Evolutionary conservation across 1,140 invertebrate species (phyloP).

Genomic region (Zaprionus davidi): DNA sequence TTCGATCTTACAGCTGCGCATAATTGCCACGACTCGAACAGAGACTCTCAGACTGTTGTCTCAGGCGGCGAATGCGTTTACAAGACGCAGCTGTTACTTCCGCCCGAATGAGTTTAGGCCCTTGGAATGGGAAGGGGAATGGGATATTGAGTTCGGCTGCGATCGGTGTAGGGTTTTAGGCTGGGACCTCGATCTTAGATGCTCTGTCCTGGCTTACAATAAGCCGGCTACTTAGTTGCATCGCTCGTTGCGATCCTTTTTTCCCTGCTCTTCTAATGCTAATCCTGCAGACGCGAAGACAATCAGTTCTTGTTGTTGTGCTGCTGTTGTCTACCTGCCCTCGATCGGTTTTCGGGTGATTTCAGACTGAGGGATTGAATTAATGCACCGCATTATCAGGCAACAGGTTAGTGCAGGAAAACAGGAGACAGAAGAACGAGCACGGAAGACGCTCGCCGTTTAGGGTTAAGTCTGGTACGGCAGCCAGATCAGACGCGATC

Average conservation of each 20-base stretch:
- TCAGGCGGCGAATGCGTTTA: constrained; percentile 48
- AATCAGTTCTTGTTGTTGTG: constrained; percentile 48
- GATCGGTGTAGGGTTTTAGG: constrained; percentile 17
- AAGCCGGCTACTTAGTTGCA: constrained; percentile 51
- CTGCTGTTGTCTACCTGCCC: constrained; percentile 49
- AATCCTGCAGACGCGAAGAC: constrained; percentile 57
- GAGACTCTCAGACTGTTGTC: constrained; percentile 18
- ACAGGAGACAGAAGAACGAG: constrained; percentile 16
- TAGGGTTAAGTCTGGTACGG: constrained; percentile 41
- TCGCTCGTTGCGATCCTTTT: constrained; percentile 52
- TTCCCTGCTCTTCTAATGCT: constrained; percentile 55
- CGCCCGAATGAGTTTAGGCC: constrained; percentile 50
- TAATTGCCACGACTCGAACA: constrained; percentile 59
- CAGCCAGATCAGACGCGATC: constrained; percentile 13
- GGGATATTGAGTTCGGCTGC: constrained; percentile 25
- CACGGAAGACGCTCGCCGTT: constrained; percentile 18
- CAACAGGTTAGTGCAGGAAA: constrained; percentile 65
- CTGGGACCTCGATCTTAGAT: constrained; percentile 19
- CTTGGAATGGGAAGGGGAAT: constrained; percentile 11
- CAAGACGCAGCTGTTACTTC: constrained; percentile 76
- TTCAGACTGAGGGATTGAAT: constrained; percentile 46
- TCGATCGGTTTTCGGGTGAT: constrained; percentile 33
- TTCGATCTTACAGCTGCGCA: constrained; percentile 73
- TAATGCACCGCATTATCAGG: constrained; percentile 69
- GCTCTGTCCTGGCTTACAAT: constrained; percentile 39